phyloP scores from a whole-genome alignment of 2,113 vertebrate species.

The Proteles cristata region DNA sequence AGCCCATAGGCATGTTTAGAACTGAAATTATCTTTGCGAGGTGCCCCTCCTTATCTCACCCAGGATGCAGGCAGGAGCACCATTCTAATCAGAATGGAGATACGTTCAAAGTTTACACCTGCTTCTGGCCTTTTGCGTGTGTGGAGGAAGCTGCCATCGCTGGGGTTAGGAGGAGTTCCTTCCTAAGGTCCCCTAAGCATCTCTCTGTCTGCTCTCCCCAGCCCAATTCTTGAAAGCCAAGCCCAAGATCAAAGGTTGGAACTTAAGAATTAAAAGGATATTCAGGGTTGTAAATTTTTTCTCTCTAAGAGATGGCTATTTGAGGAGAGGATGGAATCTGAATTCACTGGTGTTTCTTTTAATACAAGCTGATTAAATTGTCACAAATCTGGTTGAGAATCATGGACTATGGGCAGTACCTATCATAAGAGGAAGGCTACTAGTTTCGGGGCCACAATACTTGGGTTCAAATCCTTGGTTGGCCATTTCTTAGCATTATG shows the following conservation, averaged over 20 bases:
- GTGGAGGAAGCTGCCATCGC: neutral
- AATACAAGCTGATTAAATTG: neutral
- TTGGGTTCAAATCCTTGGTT: slow-evolving; percentile 32
- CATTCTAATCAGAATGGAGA: neutral
- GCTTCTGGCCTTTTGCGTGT: neutral
- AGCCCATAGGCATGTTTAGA: neutral
- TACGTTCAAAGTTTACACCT: neutral
- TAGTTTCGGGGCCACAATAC: neutral
- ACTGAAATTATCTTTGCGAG: slow-evolving; percentile 7
- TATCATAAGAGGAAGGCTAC: neutral
- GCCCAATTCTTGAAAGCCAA: neutral
- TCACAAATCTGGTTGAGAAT: neutral
- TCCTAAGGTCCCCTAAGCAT: neutral
- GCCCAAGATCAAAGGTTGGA: neutral
- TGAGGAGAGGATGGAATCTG: neutral
- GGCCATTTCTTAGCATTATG: slow-evolving; percentile 13
- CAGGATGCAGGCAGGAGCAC: neutral
- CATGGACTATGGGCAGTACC: neutral
- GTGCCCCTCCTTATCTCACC: neutral
- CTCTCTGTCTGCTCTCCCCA: neutral
- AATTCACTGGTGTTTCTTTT: neutral
- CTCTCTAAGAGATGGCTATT: neutral
- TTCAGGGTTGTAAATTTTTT: neutral
- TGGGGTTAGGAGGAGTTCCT: neutral
- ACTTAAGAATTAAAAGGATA: slow-evolving; percentile 51